Evolutionary conservation across 1,140 invertebrate genomes (phyloP).

Genomic region (Diploscapter pachys): DNA sequence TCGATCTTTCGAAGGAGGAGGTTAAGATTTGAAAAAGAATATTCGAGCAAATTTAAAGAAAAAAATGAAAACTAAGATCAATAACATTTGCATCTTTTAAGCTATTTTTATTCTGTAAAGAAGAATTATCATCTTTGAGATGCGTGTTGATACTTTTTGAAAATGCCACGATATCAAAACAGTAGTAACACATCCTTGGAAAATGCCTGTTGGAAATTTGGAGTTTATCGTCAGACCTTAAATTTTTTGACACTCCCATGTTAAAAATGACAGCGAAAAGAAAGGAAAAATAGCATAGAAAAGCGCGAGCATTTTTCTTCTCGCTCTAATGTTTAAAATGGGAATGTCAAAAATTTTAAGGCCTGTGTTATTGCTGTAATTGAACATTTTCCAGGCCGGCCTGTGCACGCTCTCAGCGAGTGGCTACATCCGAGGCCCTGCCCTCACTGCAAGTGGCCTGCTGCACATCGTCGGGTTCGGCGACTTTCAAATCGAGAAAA

Average conservation of each 20-base stretch:
- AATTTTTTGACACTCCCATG: too few relatives aligned
- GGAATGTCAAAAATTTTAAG: too few relatives aligned
- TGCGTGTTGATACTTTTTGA: background rate
- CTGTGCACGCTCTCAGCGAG: constrained; percentile 58
- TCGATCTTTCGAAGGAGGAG: constrained; percentile 9
- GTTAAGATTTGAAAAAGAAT: background rate
- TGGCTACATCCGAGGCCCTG: constrained; percentile 77
- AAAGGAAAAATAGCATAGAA: too few relatives aligned
- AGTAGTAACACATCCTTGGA: too few relatives aligned
- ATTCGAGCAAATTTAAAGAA: too few relatives aligned
- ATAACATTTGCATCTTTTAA: background rate
- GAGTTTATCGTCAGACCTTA: background rate
- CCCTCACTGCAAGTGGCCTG: constrained; percentile 78
- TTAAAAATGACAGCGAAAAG: too few relatives aligned
- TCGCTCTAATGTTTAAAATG: too few relatives aligned
- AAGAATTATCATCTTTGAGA: background rate
- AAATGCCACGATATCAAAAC: background rate
- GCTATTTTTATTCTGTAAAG: too few relatives aligned
- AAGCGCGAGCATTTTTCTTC: too few relatives aligned
- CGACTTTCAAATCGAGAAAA: constrained; percentile 82
- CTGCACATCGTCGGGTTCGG: constrained; percentile 85
- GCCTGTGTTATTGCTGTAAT: too few relatives aligned
- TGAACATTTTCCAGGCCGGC: background rate
- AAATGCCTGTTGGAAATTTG: background rate
- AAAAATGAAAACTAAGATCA: too few relatives aligned